These are phyloP conservation scores for Tyrannus savana DNA, from an alignment of 2,113 vertebrate species.

Conservation along the genomic window DNA sequence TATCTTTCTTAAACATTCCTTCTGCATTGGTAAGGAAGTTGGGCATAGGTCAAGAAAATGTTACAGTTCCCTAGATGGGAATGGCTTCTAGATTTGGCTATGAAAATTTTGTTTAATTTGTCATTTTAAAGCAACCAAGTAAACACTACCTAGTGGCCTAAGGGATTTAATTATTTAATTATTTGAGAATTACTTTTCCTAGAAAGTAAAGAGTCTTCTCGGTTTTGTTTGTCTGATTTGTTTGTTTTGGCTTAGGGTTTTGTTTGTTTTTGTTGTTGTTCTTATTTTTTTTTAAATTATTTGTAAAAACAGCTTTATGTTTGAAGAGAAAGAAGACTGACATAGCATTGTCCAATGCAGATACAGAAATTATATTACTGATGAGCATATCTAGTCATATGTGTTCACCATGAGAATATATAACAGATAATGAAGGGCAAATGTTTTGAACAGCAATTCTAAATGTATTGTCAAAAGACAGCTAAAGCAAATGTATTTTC, in stretches of 20 bases:
- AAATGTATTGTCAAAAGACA: background rate
- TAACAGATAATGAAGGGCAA: background rate
- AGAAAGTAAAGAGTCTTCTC: background rate
- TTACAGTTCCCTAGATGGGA: background rate
- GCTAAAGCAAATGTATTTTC: background rate
- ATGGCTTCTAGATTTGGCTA: background rate
- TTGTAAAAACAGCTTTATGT: background rate
- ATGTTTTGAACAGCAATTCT: background rate
- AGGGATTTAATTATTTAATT: background rate
- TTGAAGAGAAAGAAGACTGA: background rate
- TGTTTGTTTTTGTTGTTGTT: background rate
- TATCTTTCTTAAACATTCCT: background rate
- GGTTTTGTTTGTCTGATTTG: background rate
- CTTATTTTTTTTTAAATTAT: accelerated
- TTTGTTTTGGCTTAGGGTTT: background rate
- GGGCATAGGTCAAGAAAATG: accelerated
- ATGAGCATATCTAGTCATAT: background rate
- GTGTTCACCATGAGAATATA: background rate
- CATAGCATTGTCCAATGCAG: background rate
- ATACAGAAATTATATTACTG: background rate
- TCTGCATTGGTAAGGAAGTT: background rate
- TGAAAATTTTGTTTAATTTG: background rate
- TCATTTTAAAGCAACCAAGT: background rate
- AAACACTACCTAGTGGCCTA: background rate
- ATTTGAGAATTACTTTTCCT: background rate